Evolutionary conservation across 2,113 vertebrate species (phyloP), one percentile per base, ranked within the genome.

Genomic region (Acanthochromis polyacanthus): DNA sequence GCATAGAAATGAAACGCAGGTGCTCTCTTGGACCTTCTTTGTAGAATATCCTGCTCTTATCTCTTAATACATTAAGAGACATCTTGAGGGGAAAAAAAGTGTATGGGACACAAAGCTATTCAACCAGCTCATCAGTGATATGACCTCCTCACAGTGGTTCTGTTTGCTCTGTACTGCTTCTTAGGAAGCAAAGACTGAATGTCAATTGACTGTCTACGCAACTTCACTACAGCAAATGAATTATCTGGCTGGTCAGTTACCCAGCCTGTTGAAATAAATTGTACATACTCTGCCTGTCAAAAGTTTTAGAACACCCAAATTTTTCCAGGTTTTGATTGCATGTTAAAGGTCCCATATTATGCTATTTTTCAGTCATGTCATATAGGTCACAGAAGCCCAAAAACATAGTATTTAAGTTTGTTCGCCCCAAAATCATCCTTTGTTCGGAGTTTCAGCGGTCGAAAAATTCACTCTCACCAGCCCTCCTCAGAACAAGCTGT

Each of bases 1-100:
- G 32, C 67, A 17, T 58, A 72, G 77, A 86, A 86, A 91, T 90
- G 74, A 88, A 88, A 88, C 64, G 76, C 87, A 89, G 86, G 86
- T 84, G 88, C 77, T 84, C 71, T 70, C 76, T 89, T 74, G 79
- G 80, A 80, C 85, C 64, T 85, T 77, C 71, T 83, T 77, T 87
- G 71, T 78, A 75, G 60, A 80, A 64, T 78, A 46, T n/a, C 69
- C 59, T 22, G 40, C 83, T 69, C 76, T 80, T 71, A 74, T 36
- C 81, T 71, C 79, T 84, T 71, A 65, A 25, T 73, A 84, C 70
- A 79, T 83, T 82, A 83, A 91, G 81, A 83, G 71, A 65, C 73
- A 79, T 86, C 70, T 82, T 75, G 22, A 79, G 53, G 25, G 25
- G 25, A 25, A 30, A 30, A 69, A 50, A 51, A 17, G 38, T 38